These are phyloP conservation scores for Alitta virens DNA, from an alignment of 2,888 invertebrate genomes.

Conservation along the genomic window DNA sequence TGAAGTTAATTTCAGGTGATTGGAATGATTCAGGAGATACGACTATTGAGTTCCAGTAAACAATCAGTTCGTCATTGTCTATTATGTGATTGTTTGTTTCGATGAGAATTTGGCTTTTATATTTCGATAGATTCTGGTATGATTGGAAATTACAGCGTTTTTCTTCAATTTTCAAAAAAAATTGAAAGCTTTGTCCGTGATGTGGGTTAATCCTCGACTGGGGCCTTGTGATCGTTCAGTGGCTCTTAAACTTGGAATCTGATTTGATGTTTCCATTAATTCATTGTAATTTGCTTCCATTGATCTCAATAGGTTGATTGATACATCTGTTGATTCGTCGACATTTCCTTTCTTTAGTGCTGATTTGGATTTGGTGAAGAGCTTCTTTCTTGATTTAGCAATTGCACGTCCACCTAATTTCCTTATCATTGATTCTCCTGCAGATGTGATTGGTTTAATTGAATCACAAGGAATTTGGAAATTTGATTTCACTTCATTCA, in stretches of 20 bases:
- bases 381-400: neutral
- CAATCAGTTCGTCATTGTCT: too few species aligned
- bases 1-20: too few species aligned
- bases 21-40: too few species aligned
- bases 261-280: neutral
- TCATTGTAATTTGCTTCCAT: neutral
- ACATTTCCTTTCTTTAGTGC: neutral
- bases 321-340: neutral
- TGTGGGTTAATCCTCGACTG: neutral
- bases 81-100: neutral
- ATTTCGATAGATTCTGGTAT: neutral
- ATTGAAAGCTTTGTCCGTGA: neutral
- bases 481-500: neutral
- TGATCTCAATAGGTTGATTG: neutral
- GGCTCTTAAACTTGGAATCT: neutral
- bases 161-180: neutral
- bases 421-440: neutral
- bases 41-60: too few species aligned
- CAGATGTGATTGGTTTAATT: neutral
- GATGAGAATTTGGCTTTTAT: neutral
- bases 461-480: neutral
- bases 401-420: constrained; percentile 1
- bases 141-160: neutral
- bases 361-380: neutral
- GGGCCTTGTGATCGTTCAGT: neutral